A percentile compares a stretch with the other conserved stretches of the same genome.
These are phyloP conservation scores for Bombus turneri DNA, from an alignment of 1,140 invertebrate genomes.

Conservation along the genomic window DNA sequence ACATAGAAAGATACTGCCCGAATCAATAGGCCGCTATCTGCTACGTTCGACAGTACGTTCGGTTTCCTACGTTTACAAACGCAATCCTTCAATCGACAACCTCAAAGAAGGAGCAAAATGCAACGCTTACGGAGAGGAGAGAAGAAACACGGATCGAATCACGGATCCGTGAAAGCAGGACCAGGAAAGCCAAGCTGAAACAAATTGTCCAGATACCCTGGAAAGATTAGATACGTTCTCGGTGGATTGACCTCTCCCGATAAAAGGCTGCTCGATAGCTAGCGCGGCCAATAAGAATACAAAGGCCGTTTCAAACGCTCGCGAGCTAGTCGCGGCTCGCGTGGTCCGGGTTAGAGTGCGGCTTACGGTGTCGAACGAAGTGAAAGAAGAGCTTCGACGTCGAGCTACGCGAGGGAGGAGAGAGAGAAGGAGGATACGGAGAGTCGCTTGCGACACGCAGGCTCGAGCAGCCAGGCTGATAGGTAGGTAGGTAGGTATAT, in stretches of 20 bases:
- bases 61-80: not conserved
- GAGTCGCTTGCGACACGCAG: slow-evolving; percentile 73
- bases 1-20: not conserved
- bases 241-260: slow-evolving; percentile 44
- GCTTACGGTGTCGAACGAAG: slow-evolving; percentile 54
- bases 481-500: slow-evolving; percentile 74
- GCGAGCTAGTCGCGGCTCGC: slow-evolving; percentile 33
- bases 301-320: slow-evolving; percentile 46
- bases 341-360: slow-evolving; percentile 61
- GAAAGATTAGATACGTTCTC: slow-evolving; percentile 51
- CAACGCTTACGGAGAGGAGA: not conserved
- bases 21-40: not conserved
- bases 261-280: slow-evolving; percentile 36
- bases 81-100: not conserved
- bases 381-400: slow-evolving; percentile 58
- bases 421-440: slow-evolving; percentile 47
- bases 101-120: not conserved
- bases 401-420: slow-evolving; percentile 19
- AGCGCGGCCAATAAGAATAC: slow-evolving; percentile 34
- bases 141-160: slow-evolving; percentile 11
- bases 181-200: slow-evolving; percentile 40
- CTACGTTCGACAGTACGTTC: not conserved
- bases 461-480: slow-evolving; percentile 56
- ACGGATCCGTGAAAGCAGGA: slow-evolving; percentile 43
- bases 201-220: slow-evolving; percentile 54